Base-by-base conservation (phyloP, 2,888 invertebrate species). In the Cenopis cana region DNA sequence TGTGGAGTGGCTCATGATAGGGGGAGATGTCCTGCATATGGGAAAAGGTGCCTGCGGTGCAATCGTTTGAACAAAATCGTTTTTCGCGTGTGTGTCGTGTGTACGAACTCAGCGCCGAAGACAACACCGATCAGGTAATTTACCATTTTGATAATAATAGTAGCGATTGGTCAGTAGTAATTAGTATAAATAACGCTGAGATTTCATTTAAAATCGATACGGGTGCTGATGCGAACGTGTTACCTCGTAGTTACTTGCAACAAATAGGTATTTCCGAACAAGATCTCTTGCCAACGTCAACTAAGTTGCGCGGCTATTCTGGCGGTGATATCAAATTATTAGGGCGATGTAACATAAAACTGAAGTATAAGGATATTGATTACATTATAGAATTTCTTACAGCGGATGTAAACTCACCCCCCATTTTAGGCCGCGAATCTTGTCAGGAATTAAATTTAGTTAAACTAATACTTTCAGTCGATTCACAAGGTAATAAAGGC, bases 381-480 rank as follows among this genome's bases (percentile, higher is more conserved):
- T 76, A 69, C 57, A 52, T 76, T 62, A 68, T 77, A 38, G 49
- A 75, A 50, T 76, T 77, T 55, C 55, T 73, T 0, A 64, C 76
- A 49, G 76, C 69, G 1, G 68, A 75, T 55, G 68, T 68, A 14
- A 38, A 71, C 17, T 73, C 74, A 9, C 59, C 68, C 0, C 74
- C 76, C 24, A 68, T 77, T n/a, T 61, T 76, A 60, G 65, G 76
- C 20, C 71, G 61, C 50, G 24, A 55, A 54, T 61, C 77, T 4
- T 76, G 77, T 55, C 73, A 74, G 36, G 74, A 76, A 41, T 65
- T 77, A 56, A 60, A 74, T 18, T 70, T 76, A 50, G 62, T 76
- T 0, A 74, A 76, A 69, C 46, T 74, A 56, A 54, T 77, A 9
- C n/a, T 55, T 10, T 6, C 60, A 14, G 38, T 69, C 18, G 62